These are phyloP conservation scores for Aphidius ervi DNA, from an alignment of 1,140 invertebrate genomes.

Conservation along the genomic window DNA sequence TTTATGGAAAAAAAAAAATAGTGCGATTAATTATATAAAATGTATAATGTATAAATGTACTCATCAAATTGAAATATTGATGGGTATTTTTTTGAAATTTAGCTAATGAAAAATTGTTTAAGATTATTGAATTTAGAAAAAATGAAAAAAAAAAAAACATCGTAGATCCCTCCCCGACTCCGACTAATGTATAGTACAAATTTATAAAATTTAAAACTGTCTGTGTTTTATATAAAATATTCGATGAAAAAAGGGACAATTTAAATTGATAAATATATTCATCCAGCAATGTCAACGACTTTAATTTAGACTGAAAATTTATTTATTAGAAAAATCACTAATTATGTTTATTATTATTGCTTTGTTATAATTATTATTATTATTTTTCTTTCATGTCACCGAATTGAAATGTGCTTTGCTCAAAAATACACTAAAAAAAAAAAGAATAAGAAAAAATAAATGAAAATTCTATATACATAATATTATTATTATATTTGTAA, in stretches of 20 bases:
- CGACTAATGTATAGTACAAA: conserved; percentile 23
- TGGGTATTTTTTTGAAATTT: not conserved
- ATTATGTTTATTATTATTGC: too few species aligned
- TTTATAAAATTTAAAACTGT: conserved; percentile 22
- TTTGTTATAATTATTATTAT: too few species aligned
- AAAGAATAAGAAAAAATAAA: too few species aligned
- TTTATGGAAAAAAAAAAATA: conserved; percentile 8
- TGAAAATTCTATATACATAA: too few species aligned
- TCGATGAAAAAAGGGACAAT: not conserved
- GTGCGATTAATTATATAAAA: conserved; percentile 20
- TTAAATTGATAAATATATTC: too few species aligned
- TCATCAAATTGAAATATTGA: not conserved
- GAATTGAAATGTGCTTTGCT: too few species aligned
- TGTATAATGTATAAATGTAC: not conserved
- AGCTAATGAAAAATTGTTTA: conserved; percentile 14
- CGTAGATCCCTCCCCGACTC: conserved; percentile 24
- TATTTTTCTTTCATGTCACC: too few species aligned
- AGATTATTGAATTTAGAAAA: conserved; percentile 13
- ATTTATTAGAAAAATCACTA: too few species aligned
- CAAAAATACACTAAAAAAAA: too few species aligned
- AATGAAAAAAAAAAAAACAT: conserved; percentile 31
- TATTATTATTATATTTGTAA: too few species aligned
- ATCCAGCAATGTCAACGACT: too few species aligned
- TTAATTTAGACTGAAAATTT: too few species aligned
- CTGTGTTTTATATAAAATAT: conserved; percentile 17